A percentile compares a stretch with the other conserved stretches of the same genome.
Evolutionary conservation across 2,797 vertebrate species (phyloP).

Genomic region (Sternarchorhynchus goeldii): DNA sequence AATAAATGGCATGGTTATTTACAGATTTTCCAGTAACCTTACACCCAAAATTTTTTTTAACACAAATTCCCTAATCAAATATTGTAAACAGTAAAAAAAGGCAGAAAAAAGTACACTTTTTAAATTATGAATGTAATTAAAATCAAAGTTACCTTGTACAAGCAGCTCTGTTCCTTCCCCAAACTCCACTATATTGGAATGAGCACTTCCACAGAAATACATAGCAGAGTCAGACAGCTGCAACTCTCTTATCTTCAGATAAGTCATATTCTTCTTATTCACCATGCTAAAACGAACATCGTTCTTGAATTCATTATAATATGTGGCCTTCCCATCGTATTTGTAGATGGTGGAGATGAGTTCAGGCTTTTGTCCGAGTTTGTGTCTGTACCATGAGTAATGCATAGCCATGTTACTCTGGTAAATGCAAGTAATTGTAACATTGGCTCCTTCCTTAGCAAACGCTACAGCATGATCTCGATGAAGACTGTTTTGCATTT

Average conservation of each 20-base stretch:
- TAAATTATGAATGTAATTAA: no score
- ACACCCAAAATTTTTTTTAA: no score
- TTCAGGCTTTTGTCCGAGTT: slow-evolving; percentile 55
- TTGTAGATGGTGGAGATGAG: slow-evolving; percentile 63
- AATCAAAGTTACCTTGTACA: slow-evolving; percentile 62
- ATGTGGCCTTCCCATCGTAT: slow-evolving; percentile 36
- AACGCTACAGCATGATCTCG: slow-evolving; percentile 43
- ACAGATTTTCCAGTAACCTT: no score
- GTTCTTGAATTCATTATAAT: slow-evolving; percentile 44
- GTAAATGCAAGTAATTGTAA: slow-evolving; percentile 60
- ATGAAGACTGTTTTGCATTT: neutral
- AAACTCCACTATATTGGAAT: slow-evolving; percentile 62
- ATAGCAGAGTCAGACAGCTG: slow-evolving; percentile 57
- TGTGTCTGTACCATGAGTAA: slow-evolving; percentile 69
- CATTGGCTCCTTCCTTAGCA: slow-evolving; percentile 50
- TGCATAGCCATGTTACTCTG: slow-evolving; percentile 60
- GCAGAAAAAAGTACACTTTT: no score
- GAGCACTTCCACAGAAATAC: slow-evolving; percentile 66
- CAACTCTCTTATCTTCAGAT: slow-evolving; percentile 61
- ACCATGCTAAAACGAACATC: slow-evolving; percentile 57
- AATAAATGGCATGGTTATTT: slow-evolving; percentile 5
- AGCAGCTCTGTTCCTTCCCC: slow-evolving; percentile 61
- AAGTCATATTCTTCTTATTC: slow-evolving; percentile 44
- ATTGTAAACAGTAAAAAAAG: no score
- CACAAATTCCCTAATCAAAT: no score